Evolutionary conservation across 2,888 invertebrate genomes (phyloP).

Genomic region (Acanthosepion lycidas): DNA sequence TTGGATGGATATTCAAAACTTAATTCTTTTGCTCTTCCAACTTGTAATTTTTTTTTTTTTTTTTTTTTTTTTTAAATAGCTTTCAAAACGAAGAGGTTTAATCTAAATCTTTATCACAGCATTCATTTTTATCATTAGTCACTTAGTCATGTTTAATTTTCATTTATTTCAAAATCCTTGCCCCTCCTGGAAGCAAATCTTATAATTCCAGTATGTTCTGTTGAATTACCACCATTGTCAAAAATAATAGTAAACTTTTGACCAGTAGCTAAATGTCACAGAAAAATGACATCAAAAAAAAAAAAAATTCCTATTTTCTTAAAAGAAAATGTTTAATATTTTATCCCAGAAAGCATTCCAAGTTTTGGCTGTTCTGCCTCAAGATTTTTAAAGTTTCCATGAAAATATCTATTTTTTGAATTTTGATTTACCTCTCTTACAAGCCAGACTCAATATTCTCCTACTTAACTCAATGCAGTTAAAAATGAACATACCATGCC

Average conservation of each 20-base stretch:
- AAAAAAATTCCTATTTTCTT: background rate
- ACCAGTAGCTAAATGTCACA: too few species aligned
- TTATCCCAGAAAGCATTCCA: conserved; percentile 33
- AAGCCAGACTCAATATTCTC: background rate
- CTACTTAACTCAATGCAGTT: background rate
- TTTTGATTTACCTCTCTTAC: background rate
- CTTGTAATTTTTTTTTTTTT: background rate
- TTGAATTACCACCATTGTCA: background rate
- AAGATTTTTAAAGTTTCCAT: background rate
- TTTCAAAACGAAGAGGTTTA: background rate
- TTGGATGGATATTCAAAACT: background rate
- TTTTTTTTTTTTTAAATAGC: background rate
- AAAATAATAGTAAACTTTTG: background rate
- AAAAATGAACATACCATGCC: background rate
- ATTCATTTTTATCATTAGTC: background rate
- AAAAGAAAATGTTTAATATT: background rate
- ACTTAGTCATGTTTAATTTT: background rate
- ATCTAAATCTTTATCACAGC: too few species aligned
- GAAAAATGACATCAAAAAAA: background rate
- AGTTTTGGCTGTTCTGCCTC: background rate
- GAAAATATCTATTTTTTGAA: conserved; percentile 21
- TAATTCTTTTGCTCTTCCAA: background rate
- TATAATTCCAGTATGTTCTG: background rate
- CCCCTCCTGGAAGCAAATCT: background rate
- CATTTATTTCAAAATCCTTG: background rate